Evolutionary conservation across 2,113 vertebrate species (phyloP).

Genomic region (Cichladusa arquata): DNA sequence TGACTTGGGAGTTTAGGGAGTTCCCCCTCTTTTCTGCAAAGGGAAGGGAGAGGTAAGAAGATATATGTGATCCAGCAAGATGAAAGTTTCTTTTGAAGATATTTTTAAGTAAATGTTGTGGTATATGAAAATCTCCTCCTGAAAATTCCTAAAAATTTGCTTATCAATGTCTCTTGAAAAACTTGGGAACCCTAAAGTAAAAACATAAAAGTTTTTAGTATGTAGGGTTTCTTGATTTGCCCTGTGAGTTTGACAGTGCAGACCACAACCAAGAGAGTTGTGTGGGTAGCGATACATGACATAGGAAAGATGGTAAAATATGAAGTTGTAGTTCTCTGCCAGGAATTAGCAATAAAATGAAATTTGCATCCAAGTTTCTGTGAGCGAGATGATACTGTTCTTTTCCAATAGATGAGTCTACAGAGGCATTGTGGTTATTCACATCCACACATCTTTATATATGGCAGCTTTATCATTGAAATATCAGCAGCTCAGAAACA

Average conservation of each 20-base stretch:
- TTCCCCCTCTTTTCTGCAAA: not conserved
- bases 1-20: not conserved
- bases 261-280: not conserved
- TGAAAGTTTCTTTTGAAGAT: not conserved
- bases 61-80: not conserved
- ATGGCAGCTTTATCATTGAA: slow-evolving; percentile 13
- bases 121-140: not conserved
- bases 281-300: not conserved
- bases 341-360: not conserved
- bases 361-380: slow-evolving; percentile 1
- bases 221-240: not conserved
- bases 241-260: not conserved
- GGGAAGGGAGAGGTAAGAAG: not conserved
- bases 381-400: not conserved
- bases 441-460: not conserved
- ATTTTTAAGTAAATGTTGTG: not conserved
- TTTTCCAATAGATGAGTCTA: not conserved
- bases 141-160: not conserved
- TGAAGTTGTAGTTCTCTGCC: not conserved
- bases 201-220: not conserved
- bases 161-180: not conserved
- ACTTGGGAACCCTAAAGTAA: not conserved
- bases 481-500: slow-evolving; percentile 10
- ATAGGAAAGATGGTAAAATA: not conserved
- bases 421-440: not conserved